Conservation (phyloP, 2,888 invertebrate species). For the Nomada ruficornis region DNA sequence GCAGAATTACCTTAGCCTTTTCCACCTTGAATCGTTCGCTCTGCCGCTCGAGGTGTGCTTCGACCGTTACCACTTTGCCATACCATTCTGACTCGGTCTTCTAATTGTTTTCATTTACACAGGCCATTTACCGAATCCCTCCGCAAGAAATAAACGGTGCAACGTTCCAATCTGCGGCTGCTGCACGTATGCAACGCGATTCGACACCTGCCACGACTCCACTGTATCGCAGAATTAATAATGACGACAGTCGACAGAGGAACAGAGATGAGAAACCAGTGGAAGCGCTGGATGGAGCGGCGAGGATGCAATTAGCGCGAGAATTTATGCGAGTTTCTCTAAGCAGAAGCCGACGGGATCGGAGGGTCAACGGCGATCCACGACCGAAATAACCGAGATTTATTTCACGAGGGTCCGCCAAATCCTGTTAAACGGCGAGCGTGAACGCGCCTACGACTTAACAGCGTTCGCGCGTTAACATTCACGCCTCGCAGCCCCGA, state of each 20-base stretch:
- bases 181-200: no score
- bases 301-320: constrained; percentile 40
- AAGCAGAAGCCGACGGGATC: constrained; percentile 29
- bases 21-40: constrained; percentile 48
- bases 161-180: no score
- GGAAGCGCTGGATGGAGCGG: background rate
- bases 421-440: constrained; percentile 73
- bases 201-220: no score
- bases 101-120: no score
- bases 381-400: constrained; percentile 78
- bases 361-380: constrained; percentile 45
- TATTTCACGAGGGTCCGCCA: constrained; percentile 74
- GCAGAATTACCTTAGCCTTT: constrained; percentile 59
- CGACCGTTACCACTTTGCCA: constrained; percentile 30
- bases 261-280: background rate
- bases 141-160: no score
- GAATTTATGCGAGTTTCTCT: constrained; percentile 65
- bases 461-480: constrained; percentile 48
- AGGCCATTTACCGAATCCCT: no score
- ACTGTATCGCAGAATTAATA: no score
- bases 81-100: background rate
- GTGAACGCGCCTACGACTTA: constrained; percentile 47
- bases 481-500: constrained; percentile 10
- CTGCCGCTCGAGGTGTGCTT: constrained; percentile 29
- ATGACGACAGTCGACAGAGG: no score